These are phyloP conservation scores for Antigone vipio DNA, from an alignment of 2,113 vertebrate genomes.

Conservation along the genomic window DNA sequence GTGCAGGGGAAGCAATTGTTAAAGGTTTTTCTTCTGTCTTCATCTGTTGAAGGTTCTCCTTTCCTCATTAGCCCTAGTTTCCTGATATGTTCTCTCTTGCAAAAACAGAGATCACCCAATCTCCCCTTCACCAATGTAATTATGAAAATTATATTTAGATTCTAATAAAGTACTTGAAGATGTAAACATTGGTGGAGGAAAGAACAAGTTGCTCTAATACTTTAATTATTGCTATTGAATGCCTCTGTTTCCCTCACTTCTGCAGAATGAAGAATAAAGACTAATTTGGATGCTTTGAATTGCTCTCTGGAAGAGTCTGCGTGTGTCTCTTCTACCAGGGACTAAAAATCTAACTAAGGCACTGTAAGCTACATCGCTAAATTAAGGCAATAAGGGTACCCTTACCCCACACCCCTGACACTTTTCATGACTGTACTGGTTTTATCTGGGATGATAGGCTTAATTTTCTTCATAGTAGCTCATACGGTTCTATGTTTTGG, in stretches of 20 bases:
- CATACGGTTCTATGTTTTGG: neutral
- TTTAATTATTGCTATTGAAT: neutral
- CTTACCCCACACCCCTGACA: neutral
- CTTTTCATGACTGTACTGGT: neutral
- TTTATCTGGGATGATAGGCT: neutral
- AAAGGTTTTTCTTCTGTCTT: neutral
- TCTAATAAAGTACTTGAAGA: neutral
- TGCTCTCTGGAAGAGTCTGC: neutral
- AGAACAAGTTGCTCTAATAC: neutral
- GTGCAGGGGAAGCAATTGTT: neutral
- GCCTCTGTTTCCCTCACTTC: neutral
- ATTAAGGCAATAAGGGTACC: neutral
- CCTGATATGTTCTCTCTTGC: neutral
- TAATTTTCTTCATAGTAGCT: neutral
- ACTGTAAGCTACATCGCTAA: neutral
- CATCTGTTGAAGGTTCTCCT: neutral
- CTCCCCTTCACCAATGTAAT: neutral
- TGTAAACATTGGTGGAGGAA: neutral
- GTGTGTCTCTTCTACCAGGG: neutral
- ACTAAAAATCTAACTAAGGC: neutral
- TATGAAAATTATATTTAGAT: neutral
- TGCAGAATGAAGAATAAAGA: neutral
- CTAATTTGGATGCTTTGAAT: neutral
- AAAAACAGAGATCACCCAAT: neutral
- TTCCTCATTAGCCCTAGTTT: neutral